Conservation (phyloP, 92 coral and sea anemone species). For the Metridium senile region DNA sequence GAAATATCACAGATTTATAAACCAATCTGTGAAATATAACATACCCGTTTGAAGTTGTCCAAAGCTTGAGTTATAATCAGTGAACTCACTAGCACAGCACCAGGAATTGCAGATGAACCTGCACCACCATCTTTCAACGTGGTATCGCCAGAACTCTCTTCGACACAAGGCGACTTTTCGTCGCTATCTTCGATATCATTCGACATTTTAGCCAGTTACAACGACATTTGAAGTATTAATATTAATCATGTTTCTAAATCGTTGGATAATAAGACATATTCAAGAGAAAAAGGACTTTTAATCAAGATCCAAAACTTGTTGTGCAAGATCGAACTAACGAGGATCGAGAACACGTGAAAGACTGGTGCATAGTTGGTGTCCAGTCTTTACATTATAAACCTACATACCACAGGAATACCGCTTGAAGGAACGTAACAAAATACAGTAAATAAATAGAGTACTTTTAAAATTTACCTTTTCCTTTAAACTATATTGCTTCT, state of each 20-base stretch:
- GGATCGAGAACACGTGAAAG: too few relatives aligned
- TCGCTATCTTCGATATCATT: slow-evolving; percentile 20
- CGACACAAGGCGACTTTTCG: slow-evolving; percentile 10
- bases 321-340: too few relatives aligned
- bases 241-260: not conserved
- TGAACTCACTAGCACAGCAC: slow-evolving; percentile 28
- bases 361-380: too few relatives aligned
- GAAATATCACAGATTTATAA: not conserved
- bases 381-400: too few relatives aligned
- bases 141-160: not conserved
- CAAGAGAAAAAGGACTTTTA: too few relatives aligned
- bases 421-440: too few relatives aligned
- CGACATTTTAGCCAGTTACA: slow-evolving; percentile 22
- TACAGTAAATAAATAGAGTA: too few relatives aligned
- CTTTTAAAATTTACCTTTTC: too few relatives aligned
- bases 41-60: slow-evolving; percentile 30
- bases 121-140: not conserved
- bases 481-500: too few relatives aligned
- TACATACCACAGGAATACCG: too few relatives aligned
- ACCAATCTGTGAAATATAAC: not conserved
- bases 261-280: not conserved
- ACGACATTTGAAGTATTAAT: not conserved
- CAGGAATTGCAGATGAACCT: not conserved
- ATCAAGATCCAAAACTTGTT: too few relatives aligned
- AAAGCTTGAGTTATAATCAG: slow-evolving; percentile 38